Evolutionary conservation across 2,113 vertebrate species (phyloP), one percentile per base, ranked within the genome.

Genomic region (Lepus timidus): DNA sequence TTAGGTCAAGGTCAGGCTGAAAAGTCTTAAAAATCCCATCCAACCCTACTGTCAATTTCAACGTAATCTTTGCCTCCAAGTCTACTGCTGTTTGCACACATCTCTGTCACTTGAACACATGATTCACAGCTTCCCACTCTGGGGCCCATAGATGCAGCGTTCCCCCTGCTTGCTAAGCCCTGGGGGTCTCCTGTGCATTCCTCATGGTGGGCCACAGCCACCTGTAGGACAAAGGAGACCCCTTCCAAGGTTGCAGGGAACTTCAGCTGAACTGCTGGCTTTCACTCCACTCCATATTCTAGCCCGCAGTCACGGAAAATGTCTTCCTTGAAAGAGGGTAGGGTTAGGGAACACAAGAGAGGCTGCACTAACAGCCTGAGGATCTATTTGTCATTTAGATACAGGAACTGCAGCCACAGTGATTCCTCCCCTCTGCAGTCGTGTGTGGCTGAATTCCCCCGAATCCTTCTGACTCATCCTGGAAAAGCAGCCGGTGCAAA

Each of bases 11-110:
- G 25, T 68, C 27, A 87, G 65, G 70, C 51, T 70, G 67, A 88
- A 97, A 51, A 97, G 51, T 75, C 58, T 51, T 93, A 61, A 73
- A 93, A 78, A 82, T 81, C 27, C 10, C 44, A 82, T 19, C 23
- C 31, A 29, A 91, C 62, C 62, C 39, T 76, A 39, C n/a, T 55
- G 44, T 88, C 64, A 82, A 61, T 70, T 67, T 76, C 65, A 88
- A 10, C 27, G 25, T 36, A 82, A 88, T 71, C 51, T 78, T 96
- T 90, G 51, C 68, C 84, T 87, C 65, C 8, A 65, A 67, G 51
- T 84, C 52, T 71, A 70, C 58, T 81, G 17, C 23, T 83, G 9
- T 85, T 85, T 68, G 14, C 62, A 51, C 71, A 67, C 2, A 86
- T 19, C 73, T 65, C 85, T 85, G 33, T 79, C 91, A 81, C 61